These are phyloP conservation scores for Eurosta solidaginis DNA, from an alignment of 1,140 invertebrate genomes.

Conservation along the genomic window DNA sequence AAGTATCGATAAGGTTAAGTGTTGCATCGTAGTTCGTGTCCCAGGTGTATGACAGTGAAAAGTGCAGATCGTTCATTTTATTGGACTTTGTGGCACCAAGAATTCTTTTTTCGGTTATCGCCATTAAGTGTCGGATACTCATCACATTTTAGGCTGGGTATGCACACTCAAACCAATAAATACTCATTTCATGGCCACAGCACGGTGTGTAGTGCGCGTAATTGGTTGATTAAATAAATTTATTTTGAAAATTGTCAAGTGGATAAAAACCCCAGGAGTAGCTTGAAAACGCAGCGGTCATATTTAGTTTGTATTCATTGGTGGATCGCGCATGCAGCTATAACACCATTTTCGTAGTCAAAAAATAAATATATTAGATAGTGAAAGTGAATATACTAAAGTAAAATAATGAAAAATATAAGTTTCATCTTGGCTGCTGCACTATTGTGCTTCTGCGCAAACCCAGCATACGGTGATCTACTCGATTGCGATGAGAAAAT, in stretches of 20 bases:
- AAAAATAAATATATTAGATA: not conserved
- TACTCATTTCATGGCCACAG: not conserved
- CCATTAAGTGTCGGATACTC: no score
- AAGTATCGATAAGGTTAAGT: no score
- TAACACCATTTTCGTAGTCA: not conserved
- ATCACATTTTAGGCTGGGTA: no score
- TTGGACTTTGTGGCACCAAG: no score
- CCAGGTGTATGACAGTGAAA: no score
- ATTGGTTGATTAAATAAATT: constrained; percentile 26
- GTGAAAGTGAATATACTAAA: not conserved
- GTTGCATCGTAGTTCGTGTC: no score
- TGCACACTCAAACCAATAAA: not conserved
- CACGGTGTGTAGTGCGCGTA: not conserved
- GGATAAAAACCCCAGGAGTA: constrained; percentile 9
- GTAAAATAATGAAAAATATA: constrained; percentile 26
- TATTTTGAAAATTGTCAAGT: constrained; percentile 19
- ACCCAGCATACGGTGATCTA: constrained; percentile 37
- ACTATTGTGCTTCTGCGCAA: constrained; percentile 28
- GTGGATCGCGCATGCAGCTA: not conserved
- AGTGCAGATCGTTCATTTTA: no score
- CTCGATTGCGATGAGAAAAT: constrained; percentile 52
- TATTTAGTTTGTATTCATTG: not conserved
- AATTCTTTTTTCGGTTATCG: no score
- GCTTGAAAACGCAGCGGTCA: not conserved
- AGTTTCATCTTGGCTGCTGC: not conserved